These are phyloP conservation scores for Tyrannus savana DNA, from an alignment of 2,113 vertebrate species.

Conservation along the genomic window DNA sequence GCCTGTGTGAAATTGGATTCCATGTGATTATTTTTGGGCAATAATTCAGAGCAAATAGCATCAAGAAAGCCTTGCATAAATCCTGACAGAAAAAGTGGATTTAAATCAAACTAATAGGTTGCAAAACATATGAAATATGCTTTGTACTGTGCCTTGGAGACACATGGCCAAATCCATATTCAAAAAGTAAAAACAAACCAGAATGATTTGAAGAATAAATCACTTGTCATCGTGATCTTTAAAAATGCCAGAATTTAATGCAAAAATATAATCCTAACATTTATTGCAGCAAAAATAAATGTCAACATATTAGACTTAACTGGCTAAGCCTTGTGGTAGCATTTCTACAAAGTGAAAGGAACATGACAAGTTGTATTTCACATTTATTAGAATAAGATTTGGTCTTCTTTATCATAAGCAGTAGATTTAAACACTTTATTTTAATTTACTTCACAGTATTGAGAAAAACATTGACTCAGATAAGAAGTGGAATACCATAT, in stretches of 20 bases:
- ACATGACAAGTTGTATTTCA: conserved; percentile 81
- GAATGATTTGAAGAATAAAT: conserved; percentile 83
- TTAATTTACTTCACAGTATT: conserved; percentile 77
- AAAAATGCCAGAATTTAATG: conserved; percentile 85
- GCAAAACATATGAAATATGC: conserved; percentile 78
- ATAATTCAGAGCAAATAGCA: conserved; percentile 81
- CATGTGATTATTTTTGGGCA: conserved; percentile 79
- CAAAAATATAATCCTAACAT: conserved; percentile 86
- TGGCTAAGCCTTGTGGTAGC: conserved; percentile 78
- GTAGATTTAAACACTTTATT: conserved; percentile 81
- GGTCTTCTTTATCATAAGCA: conserved; percentile 79
- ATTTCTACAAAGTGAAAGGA: conserved; percentile 77
- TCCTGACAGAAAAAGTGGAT: conserved; percentile 79
- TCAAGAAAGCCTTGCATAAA: conserved; percentile 77
- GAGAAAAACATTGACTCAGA: conserved; percentile 74
- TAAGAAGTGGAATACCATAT: conserved; percentile 61
- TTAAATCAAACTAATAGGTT: conserved; percentile 84
- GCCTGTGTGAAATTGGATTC: conserved; percentile 79
- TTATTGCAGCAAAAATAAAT: conserved; percentile 85
- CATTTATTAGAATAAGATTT: conserved; percentile 79
- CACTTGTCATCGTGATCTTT: conserved; percentile 85
- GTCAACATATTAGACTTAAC: conserved; percentile 85
- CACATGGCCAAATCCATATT: conserved; percentile 79
- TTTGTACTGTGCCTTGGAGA: conserved; percentile 79
- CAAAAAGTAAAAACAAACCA: conserved; percentile 80